Conservation (phyloP, 35 echinoderm and acorn worm species). For the Patiria miniata region DNA sequence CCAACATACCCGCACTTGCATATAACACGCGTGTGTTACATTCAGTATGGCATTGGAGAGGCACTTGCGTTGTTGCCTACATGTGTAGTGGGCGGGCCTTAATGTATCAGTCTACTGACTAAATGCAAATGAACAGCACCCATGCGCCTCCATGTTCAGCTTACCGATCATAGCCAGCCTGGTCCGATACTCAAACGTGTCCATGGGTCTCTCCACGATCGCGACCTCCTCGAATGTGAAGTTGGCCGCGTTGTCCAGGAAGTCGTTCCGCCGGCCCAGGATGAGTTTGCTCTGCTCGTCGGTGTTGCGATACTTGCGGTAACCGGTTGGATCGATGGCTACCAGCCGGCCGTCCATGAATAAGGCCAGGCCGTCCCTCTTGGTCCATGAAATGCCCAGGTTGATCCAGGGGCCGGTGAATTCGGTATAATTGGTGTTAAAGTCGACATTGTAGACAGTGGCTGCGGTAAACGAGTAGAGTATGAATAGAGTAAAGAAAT, state of each 20-base stretch:
- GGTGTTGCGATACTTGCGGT: constrained; percentile 62
- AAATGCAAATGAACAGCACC: no score
- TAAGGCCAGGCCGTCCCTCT: constrained; percentile 57
- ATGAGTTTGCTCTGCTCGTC: constrained; percentile 68
- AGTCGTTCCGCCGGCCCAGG: constrained; percentile 87
- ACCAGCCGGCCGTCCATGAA: constrained; percentile 67
- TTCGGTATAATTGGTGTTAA: constrained; percentile 15
- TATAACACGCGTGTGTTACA: no score
- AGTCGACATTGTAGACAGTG: neutral
- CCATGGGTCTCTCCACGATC: constrained; percentile 57
- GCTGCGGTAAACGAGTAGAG: neutral
- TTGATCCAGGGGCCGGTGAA: constrained; percentile 69
- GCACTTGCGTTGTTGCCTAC: no score
- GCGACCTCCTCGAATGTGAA: constrained; percentile 80
- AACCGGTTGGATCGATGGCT: constrained; percentile 68
- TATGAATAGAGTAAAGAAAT: no score
- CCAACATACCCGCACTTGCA: no score
- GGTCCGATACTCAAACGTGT: constrained; percentile 71
- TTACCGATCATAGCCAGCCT: constrained; percentile 64
- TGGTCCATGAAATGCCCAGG: constrained; percentile 71
- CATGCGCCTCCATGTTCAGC: no score
- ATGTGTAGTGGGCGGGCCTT: no score
- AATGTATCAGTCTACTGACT: no score
- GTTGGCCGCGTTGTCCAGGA: constrained; percentile 62
- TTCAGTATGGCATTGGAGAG: no score